Conservation (phyloP, 2,113 vertebrate species). For the Ceyx cyanopectus region DNA sequence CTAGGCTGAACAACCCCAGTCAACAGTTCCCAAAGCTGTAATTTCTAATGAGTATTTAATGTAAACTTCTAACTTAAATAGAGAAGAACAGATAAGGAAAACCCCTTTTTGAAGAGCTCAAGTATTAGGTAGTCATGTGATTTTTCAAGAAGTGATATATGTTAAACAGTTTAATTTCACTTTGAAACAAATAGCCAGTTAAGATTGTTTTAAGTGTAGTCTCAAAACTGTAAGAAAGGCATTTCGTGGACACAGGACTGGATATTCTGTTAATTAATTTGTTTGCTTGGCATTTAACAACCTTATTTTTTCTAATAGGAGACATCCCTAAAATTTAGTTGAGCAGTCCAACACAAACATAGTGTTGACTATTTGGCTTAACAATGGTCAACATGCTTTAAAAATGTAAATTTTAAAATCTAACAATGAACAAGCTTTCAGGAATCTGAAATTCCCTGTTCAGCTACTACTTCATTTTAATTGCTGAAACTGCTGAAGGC, state of each 20-base stretch:
- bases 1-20: too few species aligned
- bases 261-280: not conserved
- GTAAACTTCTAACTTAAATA: not conserved
- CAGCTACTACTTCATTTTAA: not conserved
- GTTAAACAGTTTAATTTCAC: not conserved
- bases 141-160: not conserved
- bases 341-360: not conserved
- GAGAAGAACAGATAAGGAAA: not conserved
- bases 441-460: not conserved
- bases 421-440: not conserved
- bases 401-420: not conserved
- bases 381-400: not conserved
- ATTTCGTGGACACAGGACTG: not conserved
- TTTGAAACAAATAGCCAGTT: not conserved
- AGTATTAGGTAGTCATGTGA: not conserved
- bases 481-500: not conserved
- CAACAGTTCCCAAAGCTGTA: not conserved
- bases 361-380: not conserved
- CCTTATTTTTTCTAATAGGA: not conserved
- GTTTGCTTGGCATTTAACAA: not conserved
- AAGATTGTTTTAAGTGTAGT: not conserved
- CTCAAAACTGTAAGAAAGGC: not conserved
- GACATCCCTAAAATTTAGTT: not conserved
- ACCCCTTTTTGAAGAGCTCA: not conserved
- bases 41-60: not conserved